These are phyloP conservation scores for Panthera uncia DNA, from an alignment of 2,113 vertebrate species.

Conservation along the genomic window DNA sequence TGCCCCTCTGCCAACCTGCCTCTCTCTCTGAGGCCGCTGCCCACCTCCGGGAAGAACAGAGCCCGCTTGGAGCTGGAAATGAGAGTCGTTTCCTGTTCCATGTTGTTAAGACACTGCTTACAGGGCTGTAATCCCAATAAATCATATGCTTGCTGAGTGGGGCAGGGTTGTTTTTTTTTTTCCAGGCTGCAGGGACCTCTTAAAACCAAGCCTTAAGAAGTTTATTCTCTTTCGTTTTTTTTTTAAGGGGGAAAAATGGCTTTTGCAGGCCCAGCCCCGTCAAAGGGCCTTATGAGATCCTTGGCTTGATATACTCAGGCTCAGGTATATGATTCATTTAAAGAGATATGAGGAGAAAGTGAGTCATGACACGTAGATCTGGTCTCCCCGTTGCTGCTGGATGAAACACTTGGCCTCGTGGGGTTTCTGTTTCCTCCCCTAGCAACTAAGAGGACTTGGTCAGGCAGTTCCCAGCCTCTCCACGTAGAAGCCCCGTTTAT, in stretches of 20 bases:
- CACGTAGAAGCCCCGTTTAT: background rate
- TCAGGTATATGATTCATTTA: background rate
- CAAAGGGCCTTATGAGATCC: background rate
- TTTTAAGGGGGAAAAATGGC: constrained; percentile 2
- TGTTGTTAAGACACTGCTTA: constrained; percentile 70
- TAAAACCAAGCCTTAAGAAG: constrained; percentile 62
- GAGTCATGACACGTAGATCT: background rate
- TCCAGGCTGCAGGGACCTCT: constrained; percentile 53
- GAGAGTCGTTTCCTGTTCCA: constrained; percentile 50
- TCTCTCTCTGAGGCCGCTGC: background rate
- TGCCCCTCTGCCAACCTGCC: constrained; percentile 40
- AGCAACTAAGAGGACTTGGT: background rate
- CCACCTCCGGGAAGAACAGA: constrained; percentile 74
- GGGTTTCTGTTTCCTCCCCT: background rate
- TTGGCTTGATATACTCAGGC: background rate
- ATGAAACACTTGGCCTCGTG: background rate
- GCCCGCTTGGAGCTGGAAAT: constrained; percentile 77
- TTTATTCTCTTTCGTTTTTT: constrained; percentile 25
- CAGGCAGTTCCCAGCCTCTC: background rate
- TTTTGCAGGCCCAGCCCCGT: background rate
- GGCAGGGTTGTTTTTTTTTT: constrained; percentile 22
- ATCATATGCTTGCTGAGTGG: constrained; percentile 56
- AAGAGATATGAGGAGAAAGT: background rate
- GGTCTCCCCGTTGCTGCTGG: background rate
- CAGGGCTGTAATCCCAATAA: constrained; percentile 68